Percentiles rank a stretch among this genome's conserved stretches.
These are phyloP conservation scores for Bimastos eiseni DNA, from an alignment of 2,888 invertebrate species.

Conservation along the genomic window DNA sequence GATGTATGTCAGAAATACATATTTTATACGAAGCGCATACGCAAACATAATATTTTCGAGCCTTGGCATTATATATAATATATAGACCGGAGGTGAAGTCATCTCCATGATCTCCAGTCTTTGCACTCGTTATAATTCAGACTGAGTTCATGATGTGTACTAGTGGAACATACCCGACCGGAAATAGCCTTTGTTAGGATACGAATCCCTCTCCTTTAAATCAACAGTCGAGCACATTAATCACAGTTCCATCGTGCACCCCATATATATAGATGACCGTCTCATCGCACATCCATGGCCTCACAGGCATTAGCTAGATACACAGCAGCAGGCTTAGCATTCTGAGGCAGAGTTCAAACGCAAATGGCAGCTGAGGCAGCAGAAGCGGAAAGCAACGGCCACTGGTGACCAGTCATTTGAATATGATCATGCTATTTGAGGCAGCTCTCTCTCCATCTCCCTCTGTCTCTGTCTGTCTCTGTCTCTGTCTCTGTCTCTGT, in stretches of 20 bases:
- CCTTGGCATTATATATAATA: not conserved
- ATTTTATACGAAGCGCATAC: too few species aligned
- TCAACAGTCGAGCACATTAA: not conserved
- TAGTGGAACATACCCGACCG: not conserved
- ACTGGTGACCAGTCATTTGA: not conserved
- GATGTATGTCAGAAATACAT: too few species aligned
- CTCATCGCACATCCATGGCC: not conserved
- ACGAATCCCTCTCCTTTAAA: not conserved
- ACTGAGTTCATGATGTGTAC: too few species aligned
- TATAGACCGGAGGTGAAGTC: not conserved
- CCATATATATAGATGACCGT: not conserved
- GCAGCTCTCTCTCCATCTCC: not conserved
- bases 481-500: too few species aligned
- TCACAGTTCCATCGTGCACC: not conserved
- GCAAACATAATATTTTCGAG: not conserved
- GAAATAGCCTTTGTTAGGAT: not conserved
- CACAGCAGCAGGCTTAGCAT: too few species aligned
- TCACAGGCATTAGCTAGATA: not conserved
- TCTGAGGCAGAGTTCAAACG: not conserved
- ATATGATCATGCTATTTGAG: not conserved
- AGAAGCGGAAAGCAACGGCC: not conserved
- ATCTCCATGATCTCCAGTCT: not conserved
- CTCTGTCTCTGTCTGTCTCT: too few species aligned
- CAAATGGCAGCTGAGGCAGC: not conserved
- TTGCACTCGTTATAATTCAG: not conserved